Percentiles rank a stretch among this genome's conserved stretches.
Conservation (phyloP, 2,797 vertebrate genomes). For the Enteromius paludinosus region DNA sequence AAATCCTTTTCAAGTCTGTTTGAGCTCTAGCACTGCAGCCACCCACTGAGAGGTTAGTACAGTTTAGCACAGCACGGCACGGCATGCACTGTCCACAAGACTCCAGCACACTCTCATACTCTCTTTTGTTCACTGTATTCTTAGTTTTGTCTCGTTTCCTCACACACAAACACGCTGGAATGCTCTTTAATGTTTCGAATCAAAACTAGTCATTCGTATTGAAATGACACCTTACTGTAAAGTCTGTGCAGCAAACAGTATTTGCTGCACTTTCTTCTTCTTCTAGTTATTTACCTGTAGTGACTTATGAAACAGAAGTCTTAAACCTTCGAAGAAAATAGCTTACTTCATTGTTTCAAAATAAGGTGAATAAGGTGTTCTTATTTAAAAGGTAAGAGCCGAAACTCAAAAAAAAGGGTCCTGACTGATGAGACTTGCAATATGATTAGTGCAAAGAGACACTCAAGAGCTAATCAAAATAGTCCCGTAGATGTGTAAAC, state of each 20-base stretch:
- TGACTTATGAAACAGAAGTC: background rate
- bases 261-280: background rate
- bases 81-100: conserved; percentile 26
- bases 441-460: background rate
- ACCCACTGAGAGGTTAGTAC: conserved; percentile 27
- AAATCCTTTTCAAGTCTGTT: conserved; percentile 51
- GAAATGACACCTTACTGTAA: too few species aligned
- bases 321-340: background rate
- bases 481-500: background rate
- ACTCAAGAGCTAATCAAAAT: background rate
- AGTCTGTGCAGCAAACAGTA: too few species aligned
- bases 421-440: background rate
- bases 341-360: background rate
- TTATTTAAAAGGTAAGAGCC: background rate
- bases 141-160: background rate
- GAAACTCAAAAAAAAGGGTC: background rate
- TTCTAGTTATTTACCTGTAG: background rate
- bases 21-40: conserved; percentile 45
- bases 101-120: conserved; percentile 26
- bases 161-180: background rate
- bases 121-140: background rate
- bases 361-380: background rate
- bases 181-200: background rate
- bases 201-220: background rate
- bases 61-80: conserved; percentile 41